Base-by-base conservation (phyloP, 2,888 invertebrate species). In the Agriopis marginaria region DNA sequence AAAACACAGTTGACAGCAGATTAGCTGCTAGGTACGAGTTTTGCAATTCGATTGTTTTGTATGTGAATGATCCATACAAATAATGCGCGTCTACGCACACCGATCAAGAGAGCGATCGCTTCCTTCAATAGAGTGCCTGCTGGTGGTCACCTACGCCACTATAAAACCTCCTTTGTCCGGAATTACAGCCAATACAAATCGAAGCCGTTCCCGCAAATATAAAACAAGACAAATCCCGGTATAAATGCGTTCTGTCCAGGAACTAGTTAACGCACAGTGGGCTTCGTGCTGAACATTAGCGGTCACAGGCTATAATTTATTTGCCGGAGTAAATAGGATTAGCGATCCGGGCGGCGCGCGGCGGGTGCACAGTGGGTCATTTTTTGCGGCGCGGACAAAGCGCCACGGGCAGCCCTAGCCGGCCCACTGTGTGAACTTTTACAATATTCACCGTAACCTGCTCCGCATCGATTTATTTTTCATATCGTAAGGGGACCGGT, bases 311-410 rank as follows among this genome's bases (percentile, higher is more conserved):
- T 80, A 87, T 91, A 90, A 93, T 93, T 92, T 92, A 93, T 92
- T 89, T 91, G 85, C 80, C 78, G 72, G 79, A 82, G 89, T 87
- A 92, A 92, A 93, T 92, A 89, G 91, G 91, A 91, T 93, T 92
- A 93, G 85, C 91, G 81, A 86, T 90, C 83, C 91, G 5, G 5
- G 32, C 32, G 89, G 89, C 77, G 85, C 82, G 44, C 64, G 51
- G 71, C 80, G 40, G 9, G 59, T 60, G 83, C 85, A 82, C 85
- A 82, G 85, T 87, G 85, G 87, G 85, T 86, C 87, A 88, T 91
- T 91, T 92, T 90, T 82, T 84, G 82, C 82, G 76, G 79, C 63
- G 64, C 76, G 81, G 75, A 86, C 82, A 83, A 83, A 82, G 79
- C 81, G 77, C 79, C 74, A 75, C 81, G 75, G 79, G 72, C 71